Conservation (phyloP, 2,888 invertebrate species). For the Sminthurinus aureus region DNA sequence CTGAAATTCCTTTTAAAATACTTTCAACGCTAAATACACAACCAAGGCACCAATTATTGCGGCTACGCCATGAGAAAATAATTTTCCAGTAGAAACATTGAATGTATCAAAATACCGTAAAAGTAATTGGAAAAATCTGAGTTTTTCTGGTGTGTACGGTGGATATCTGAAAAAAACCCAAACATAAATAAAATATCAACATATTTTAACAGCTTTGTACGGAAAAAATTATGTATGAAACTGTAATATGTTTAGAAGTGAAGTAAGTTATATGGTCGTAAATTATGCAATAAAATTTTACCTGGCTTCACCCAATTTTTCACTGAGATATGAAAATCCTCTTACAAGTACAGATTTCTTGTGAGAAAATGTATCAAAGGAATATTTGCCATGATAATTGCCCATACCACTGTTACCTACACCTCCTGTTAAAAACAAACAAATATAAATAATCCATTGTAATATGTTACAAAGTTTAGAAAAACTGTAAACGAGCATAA, state of each 20-base stretch:
- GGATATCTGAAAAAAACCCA: conserved; percentile 82
- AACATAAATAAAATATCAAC: not conserved
- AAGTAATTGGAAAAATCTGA: conserved; percentile 67
- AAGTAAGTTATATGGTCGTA: conserved; percentile 66
- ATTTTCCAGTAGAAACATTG: conserved; percentile 24
- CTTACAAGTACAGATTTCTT: conserved; percentile 71
- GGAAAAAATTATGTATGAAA: not conserved
- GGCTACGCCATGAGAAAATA: conserved; percentile 25
- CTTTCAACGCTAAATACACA: conserved; percentile 14
- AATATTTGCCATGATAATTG: conserved; percentile 78
- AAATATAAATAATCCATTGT: no score
- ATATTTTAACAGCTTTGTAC: no score
- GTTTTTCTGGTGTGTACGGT: conserved; percentile 80
- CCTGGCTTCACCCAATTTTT: conserved; percentile 50
- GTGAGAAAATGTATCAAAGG: conserved; percentile 94
- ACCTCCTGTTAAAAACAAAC: no score
- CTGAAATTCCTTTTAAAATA: no score
- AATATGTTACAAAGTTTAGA: no score
- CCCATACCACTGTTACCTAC: conserved; percentile 41
- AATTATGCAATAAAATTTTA: conserved; percentile 66
- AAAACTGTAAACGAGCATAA: no score
- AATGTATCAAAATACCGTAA: conserved; percentile 44
- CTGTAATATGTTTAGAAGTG: conserved; percentile 74
- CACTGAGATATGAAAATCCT: conserved; percentile 48
- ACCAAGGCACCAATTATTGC: conserved; percentile 28